Evolutionary conservation across 1,140 invertebrate genomes (phyloP), one percentile per base, ranked within the genome.

Genomic region (Papilio dardanus): DNA sequence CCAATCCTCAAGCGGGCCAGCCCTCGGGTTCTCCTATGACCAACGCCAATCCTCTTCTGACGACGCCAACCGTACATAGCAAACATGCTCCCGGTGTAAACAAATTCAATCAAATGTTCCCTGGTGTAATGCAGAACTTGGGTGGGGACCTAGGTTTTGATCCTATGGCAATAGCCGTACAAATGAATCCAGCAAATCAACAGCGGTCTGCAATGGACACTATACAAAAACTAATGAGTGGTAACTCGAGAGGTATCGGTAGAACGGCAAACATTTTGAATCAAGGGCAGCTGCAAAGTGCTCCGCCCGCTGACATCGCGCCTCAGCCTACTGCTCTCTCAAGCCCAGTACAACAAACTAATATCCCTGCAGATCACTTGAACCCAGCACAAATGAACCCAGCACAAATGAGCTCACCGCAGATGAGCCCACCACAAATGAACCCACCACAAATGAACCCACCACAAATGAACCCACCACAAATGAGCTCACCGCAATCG

Each of bases 151-250:
- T 92, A 62, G 86, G 84, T 33, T 93, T 92, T 74, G 92, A 93
- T 82, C 91, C 92, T 5, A 93, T 93, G 92, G 81, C 87, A 21
- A 92, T 93, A 71, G 92, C 92, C 31, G 86, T 92, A 80, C 90
- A 93, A 83, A 93, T 93, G 92, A 92, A 93, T 80, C 92, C 92
- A 69, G 87, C 86, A n/a, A 93, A 93, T 80, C 87, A 89, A 50
- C 82, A 90, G 76, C 80, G 81, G 71, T 80, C 81, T 16, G 88
- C 86, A 62, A 88, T 90, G 75, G 79, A 87, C 24, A 81, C 81
- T 0, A 92, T 92, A 81, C 76, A 87, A 58, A 87, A 88, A 58
- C 74, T 91, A 33, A 87, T 91, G 84, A 81, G 80, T 46, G 71
- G 74, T 1, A 85, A 85, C 71, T 69, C 73, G 65, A 74, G 73